Conservation (phyloP, 2,797 vertebrate genomes). For the Morelia viridis region DNA sequence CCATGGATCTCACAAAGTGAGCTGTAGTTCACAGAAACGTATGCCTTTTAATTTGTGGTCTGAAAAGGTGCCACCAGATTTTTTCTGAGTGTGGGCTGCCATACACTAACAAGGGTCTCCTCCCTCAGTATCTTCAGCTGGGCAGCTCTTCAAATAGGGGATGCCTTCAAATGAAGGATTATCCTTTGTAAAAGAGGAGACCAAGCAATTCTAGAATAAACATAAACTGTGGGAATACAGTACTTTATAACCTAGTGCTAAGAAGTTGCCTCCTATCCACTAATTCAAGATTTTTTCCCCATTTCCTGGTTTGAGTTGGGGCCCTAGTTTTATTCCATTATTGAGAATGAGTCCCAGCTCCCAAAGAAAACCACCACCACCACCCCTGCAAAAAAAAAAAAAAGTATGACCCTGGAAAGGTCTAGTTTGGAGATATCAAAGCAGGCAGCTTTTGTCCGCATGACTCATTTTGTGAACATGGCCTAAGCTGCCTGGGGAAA, state of each 20-base stretch:
- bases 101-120: background rate
- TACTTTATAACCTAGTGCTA: conserved; percentile 40
- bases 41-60: background rate
- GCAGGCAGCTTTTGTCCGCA: conserved; percentile 57
- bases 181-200: background rate
- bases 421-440: conserved; percentile 55
- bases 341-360: conserved; percentile 4
- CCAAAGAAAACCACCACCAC: background rate
- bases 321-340: conserved; percentile 49
- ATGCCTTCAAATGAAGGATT: background rate
- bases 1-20: background rate
- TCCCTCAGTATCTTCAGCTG: background rate
- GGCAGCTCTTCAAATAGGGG: background rate
- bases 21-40: background rate
- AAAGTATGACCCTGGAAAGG: conserved; percentile 58
- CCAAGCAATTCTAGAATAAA: background rate
- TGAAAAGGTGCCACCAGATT: background rate
- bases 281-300: conserved; percentile 6
- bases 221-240: background rate
- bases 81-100: background rate
- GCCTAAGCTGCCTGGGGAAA: conserved; percentile 56
- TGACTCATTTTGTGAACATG: conserved; percentile 23
- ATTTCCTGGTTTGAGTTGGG: conserved; percentile 22
- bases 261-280: background rate
- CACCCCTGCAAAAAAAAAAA: conserved; percentile 42